Conservation (phyloP, 2,888 invertebrate genomes). For the Morpho helenor region DNA sequence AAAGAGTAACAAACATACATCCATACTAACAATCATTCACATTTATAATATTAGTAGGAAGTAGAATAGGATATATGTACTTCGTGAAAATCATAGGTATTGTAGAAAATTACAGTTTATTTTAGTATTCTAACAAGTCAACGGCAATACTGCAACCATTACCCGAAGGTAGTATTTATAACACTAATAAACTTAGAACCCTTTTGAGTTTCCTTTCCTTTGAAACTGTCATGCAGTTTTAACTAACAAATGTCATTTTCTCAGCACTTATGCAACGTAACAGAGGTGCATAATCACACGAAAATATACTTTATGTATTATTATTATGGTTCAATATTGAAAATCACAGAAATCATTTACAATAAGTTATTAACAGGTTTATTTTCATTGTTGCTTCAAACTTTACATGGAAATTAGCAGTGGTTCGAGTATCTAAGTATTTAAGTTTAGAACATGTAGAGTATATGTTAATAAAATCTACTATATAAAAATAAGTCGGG, state of each 20-base stretch:
- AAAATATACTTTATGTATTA: not conserved
- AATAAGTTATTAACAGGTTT: slow-evolving; percentile 13
- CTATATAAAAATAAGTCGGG: no score
- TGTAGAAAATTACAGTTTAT: slow-evolving; percentile 9
- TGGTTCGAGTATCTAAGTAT: not conserved
- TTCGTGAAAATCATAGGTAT: not conserved
- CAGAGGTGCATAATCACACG: not conserved
- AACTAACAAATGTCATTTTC: slow-evolving; percentile 33
- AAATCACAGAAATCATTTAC: not conserved
- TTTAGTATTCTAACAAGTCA: slow-evolving; percentile 1
- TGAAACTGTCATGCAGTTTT: slow-evolving; percentile 30
- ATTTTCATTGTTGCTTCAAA: slow-evolving; percentile 12
- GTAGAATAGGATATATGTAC: no score
- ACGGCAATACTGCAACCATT: not conserved
- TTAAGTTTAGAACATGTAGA: no score
- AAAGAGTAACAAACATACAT: no score
- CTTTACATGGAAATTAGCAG: slow-evolving; percentile 3
- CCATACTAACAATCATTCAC: no score
- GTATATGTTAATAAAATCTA: no score
- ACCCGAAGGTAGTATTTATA: slow-evolving; percentile 16
- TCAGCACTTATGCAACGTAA: slow-evolving; percentile 20
- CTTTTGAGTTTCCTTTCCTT: slow-evolving; percentile 18
- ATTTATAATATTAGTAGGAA: no score
- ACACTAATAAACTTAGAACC: slow-evolving; percentile 19
- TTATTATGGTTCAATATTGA: not conserved